phyloP scores from a whole-genome alignment of 2,113 vertebrate species.

The Notarius quadriscutis region DNA sequence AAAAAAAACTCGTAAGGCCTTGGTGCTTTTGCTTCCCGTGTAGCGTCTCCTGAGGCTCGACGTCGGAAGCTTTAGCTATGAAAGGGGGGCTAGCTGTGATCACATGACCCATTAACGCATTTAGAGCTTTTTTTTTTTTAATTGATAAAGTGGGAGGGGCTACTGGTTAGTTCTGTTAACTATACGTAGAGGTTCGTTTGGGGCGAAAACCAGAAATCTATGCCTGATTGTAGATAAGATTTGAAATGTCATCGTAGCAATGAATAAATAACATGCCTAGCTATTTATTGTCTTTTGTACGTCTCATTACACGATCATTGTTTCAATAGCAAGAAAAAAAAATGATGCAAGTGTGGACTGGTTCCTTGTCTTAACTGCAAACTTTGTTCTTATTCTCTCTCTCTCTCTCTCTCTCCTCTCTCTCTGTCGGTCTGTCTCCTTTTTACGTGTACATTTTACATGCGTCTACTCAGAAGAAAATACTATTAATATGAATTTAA shows the following conservation, averaged over 20 bases:
- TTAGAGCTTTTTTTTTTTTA: background rate
- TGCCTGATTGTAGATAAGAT: slow-evolving; percentile 49
- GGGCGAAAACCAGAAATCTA: background rate
- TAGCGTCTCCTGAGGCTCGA: slow-evolving; percentile 33
- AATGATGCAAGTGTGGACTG: slow-evolving; percentile 56
- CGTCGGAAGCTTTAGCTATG: slow-evolving; percentile 3
- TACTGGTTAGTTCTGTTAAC: background rate
- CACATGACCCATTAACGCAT: background rate
- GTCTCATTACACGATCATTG: slow-evolving; percentile 55
- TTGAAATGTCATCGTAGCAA: slow-evolving; percentile 48
- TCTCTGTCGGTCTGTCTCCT: slow-evolving; percentile 15
- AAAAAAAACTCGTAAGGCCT: slow-evolving; percentile 52
- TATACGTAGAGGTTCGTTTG: slow-evolving; percentile 21
- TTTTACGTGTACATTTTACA: slow-evolving; percentile 60
- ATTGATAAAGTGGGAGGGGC: background rate
- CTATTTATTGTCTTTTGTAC: slow-evolving; percentile 63
- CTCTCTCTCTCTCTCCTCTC: background rate
- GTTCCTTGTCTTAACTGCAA: slow-evolving; percentile 65
- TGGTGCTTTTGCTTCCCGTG: slow-evolving; percentile 55
- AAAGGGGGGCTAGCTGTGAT: background rate
- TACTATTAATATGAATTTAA: slow-evolving; percentile 59
- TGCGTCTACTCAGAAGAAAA: slow-evolving; percentile 58
- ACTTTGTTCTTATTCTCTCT: slow-evolving; percentile 54
- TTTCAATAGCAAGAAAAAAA: slow-evolving; percentile 54
- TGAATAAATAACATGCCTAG: slow-evolving; percentile 55